phyloP scores from a whole-genome alignment of 2,797 vertebrate species.

The Periophthalmus magnuspinnatus region DNA sequence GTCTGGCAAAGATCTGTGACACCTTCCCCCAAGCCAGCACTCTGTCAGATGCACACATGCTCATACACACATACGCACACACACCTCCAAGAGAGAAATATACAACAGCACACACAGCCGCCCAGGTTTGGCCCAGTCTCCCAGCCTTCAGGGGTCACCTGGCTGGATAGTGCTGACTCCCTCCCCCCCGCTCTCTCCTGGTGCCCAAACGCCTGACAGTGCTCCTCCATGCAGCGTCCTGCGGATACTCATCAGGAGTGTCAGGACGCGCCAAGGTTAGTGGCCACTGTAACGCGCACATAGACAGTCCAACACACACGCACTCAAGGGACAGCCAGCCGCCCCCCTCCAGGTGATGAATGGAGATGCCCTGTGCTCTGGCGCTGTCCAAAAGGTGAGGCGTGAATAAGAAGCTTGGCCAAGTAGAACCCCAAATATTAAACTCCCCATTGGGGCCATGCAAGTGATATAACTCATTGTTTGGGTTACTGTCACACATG shows the following conservation, averaged over 20 bases:
- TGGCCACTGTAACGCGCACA: constrained; percentile 88
- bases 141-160: constrained; percentile 98
- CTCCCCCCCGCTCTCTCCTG: constrained; percentile 80
- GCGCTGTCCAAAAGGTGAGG: constrained; percentile 58
- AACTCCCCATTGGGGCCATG: constrained; percentile 40
- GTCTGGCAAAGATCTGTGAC: constrained; percentile 78
- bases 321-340: constrained; percentile 75
- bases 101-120: constrained; percentile 55
- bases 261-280: constrained; percentile 99
- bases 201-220: constrained; percentile 95
- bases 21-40: constrained; percentile 76
- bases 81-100: constrained; percentile 68
- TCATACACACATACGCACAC: constrained; percentile 22
- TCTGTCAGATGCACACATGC: constrained; percentile 62
- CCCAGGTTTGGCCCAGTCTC: constrained; percentile 76
- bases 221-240: constrained; percentile 95
- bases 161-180: constrained; percentile 97
- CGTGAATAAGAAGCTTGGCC: constrained; percentile 59
- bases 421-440: constrained; percentile 62
- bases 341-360: constrained; percentile 86
- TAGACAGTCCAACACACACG: constrained; percentile 65
- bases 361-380: constrained; percentile 78
- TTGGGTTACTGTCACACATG: constrained; percentile 48
- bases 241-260: constrained; percentile 99
- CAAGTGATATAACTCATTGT: constrained; percentile 55